Percentiles rank a stretch among this genome's conserved stretches.
These are phyloP conservation scores for Brenthis daphne DNA, from an alignment of 2,888 invertebrate species.

Conservation along the genomic window DNA sequence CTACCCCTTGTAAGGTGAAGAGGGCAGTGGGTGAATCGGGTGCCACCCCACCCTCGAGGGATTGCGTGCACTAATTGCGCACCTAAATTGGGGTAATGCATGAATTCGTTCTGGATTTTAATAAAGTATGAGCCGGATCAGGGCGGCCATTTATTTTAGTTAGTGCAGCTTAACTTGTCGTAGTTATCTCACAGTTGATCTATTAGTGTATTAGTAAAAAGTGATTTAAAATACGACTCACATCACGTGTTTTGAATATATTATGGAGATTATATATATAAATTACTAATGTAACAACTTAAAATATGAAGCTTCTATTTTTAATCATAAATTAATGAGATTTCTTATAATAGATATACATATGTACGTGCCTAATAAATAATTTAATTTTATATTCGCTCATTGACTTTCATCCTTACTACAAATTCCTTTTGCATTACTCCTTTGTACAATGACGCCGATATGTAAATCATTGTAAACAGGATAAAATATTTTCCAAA, in stretches of 20 bases:
- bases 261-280: not conserved
- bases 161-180: constrained; percentile 56
- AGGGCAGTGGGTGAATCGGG: constrained; percentile 42
- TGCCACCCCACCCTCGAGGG: constrained; percentile 54
- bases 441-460: no score
- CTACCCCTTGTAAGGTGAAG: constrained; percentile 41
- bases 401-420: no score
- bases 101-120: constrained; percentile 69
- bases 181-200: constrained; percentile 1
- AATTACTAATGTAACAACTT: not conserved
- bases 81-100: constrained; percentile 79
- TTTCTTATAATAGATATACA: no score
- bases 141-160: constrained; percentile 74
- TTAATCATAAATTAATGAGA: no score
- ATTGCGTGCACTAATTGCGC: constrained; percentile 73
- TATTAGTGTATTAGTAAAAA: constrained; percentile 4
- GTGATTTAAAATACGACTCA: not conserved
- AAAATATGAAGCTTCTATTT: not conserved
- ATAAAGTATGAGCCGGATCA: constrained; percentile 75
- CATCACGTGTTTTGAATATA: not conserved
- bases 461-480: constrained; percentile 13
- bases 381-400: no score
- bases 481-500: constrained; percentile 37
- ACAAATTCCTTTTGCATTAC: no score
- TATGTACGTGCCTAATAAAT: no score